These are phyloP conservation scores for Agrotis ipsilon DNA, from an alignment of 2,888 invertebrate genomes.

Conservation along the genomic window DNA sequence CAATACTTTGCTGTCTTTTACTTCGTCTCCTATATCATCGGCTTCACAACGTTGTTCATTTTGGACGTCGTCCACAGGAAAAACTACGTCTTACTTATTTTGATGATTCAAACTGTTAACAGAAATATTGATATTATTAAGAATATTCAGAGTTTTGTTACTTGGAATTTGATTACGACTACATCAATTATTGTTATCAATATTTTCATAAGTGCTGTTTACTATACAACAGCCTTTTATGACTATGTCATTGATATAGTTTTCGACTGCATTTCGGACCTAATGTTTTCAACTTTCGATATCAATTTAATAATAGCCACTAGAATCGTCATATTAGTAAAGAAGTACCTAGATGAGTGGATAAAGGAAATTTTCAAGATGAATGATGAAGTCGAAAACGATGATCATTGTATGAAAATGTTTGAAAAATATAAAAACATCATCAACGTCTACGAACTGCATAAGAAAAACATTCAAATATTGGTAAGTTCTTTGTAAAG, in stretches of 20 bases:
- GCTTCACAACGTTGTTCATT: conserved; percentile 20
- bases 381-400: conserved; percentile 16
- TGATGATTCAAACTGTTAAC: conserved; percentile 17
- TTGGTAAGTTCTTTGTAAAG: conserved; percentile 20
- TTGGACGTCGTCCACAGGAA: conserved; percentile 13
- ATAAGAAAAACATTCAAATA: conserved; percentile 3
- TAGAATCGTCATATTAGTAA: conserved; percentile 22
- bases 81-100: conserved; percentile 20
- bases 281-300: conserved; percentile 22
- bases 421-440: conserved; percentile 17
- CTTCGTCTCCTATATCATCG: not conserved
- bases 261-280: conserved; percentile 11
- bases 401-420: conserved; percentile 3
- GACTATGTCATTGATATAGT: conserved; percentile 18
- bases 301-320: conserved; percentile 19
- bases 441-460: conserved; percentile 11
- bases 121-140: not conserved
- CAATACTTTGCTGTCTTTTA: conserved; percentile 14
- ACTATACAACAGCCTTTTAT: conserved; percentile 25
- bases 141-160: conserved; percentile 18
- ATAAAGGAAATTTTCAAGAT: conserved; percentile 8
- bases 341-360: conserved; percentile 24
- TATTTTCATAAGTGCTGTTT: conserved; percentile 14
- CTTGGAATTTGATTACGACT: conserved; percentile 23
- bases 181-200: conserved; percentile 16